Evolutionary conservation across 2,797 vertebrate genomes (phyloP).

Genomic region (Tauraco hartlaubi): DNA sequence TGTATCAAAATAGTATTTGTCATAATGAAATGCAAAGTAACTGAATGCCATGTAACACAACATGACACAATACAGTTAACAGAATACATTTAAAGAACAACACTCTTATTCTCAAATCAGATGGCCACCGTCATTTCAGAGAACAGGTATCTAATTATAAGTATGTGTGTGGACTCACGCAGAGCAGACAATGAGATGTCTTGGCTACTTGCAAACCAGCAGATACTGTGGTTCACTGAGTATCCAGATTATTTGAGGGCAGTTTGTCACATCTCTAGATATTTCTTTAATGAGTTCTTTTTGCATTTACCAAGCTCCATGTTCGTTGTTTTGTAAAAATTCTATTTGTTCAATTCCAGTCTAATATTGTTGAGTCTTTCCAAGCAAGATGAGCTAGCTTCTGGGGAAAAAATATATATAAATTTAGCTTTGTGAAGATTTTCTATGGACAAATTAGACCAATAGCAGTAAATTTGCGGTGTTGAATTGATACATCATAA

Average conservation of each 20-base stretch:
- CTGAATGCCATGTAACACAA: slow-evolving; percentile 55
- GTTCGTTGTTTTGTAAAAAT: slow-evolving; percentile 22
- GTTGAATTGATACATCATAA: slow-evolving; percentile 69
- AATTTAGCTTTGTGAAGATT: slow-evolving; percentile 20
- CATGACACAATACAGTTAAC: slow-evolving; percentile 58
- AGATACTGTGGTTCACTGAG: slow-evolving; percentile 52
- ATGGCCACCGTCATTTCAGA: slow-evolving; percentile 30
- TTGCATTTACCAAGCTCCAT: slow-evolving; percentile 17
- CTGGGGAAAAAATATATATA: neutral
- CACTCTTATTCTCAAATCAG: slow-evolving; percentile 37
- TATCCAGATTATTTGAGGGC: slow-evolving; percentile 47
- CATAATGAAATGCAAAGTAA: slow-evolving; percentile 56
- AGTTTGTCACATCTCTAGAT: slow-evolving; percentile 48
- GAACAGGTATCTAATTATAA: slow-evolving; percentile 68
- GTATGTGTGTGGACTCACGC: slow-evolving; percentile 38
- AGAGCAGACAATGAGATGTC: slow-evolving; percentile 51
- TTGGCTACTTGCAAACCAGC: slow-evolving; percentile 59
- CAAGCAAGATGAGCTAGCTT: neutral
- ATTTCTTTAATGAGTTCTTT: slow-evolving; percentile 61
- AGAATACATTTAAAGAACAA: slow-evolving; percentile 64
- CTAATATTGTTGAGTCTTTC: neutral
- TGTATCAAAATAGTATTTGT: slow-evolving; percentile 24
- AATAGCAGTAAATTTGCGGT: slow-evolving; percentile 44
- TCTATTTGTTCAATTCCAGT: slow-evolving; percentile 1
- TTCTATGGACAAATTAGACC: slow-evolving; percentile 59